Base-by-base conservation (phyloP, 2,888 invertebrate species). In the Coenonympha arcania region DNA sequence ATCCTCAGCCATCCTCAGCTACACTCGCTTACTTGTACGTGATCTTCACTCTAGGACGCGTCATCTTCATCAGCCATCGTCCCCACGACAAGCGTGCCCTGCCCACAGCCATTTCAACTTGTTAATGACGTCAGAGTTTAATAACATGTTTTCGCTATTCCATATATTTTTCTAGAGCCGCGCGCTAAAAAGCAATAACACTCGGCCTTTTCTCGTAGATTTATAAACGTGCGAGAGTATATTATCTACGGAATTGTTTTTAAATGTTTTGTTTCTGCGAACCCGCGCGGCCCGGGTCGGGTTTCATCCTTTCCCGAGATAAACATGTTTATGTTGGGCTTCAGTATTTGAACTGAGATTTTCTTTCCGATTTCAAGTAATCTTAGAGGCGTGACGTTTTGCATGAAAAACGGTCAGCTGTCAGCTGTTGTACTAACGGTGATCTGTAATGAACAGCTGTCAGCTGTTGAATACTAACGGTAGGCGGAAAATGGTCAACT, bases 291-390 rank as follows among this genome's bases (percentile, higher is more conserved):
- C 30, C n/a, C 31, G 37, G 37, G 44, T 39, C 44, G 24, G n/a
- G 40, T 40, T 37, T 31, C 43, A 50, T 50, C 40, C 31, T 15
- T 28, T 16, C 26, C 39, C 28, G 40, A 45, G 45, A 50, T 45
- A 45, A 45, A 50, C 45, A 45, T 50, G 50, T 50, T 50, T 50
- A 45, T 50, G 31, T 43, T 36, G 49, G 43, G 31, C 22, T 45
- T 41, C 33, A 45, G 45, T 28, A 18, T 33, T 50, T 22, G 26
- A 26, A 26, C 41, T 26, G 41, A 34, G 41, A 30, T 41, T 22
- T 48, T 33, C 19, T 48, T 34, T 19, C 34, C 24, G 26, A 28
- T 41, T 48, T 41, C 34, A 31, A 40, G 31, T 33, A 47, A 47
- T 47, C 26, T 40, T 11, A 16, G 26, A 11, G 9, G 11, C 4